phyloP scores from a whole-genome alignment of 2,888 invertebrate genomes.

The Brachypalpus laphriformis region DNA sequence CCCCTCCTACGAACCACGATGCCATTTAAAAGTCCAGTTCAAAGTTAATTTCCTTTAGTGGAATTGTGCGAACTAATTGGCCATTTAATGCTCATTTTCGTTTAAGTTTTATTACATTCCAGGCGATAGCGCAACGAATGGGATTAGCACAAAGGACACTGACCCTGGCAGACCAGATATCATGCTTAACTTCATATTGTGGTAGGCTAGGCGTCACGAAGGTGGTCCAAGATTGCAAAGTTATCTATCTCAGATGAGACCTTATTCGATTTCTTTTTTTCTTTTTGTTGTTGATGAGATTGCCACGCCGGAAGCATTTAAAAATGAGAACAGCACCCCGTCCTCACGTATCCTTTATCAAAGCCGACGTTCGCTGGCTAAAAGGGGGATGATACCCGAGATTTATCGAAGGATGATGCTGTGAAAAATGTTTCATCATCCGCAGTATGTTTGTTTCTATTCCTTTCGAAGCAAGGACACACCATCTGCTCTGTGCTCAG shows the following conservation, averaged over 20 bases:
- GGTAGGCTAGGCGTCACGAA: constrained; percentile 2
- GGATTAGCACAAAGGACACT: constrained; percentile 8
- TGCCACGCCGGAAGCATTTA: constrained; percentile 4
- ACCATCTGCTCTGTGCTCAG: constrained; percentile 26
- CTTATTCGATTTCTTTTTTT: background rate
- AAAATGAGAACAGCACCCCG: background rate
- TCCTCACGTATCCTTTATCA: background rate
- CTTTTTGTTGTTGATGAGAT: constrained; percentile 9
- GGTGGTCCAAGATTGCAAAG: background rate
- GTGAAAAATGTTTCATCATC: constrained; percentile 47
- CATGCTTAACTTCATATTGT: too few species aligned
- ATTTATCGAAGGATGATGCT: constrained; percentile 55
- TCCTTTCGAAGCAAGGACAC: background rate
- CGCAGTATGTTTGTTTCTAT: background rate
- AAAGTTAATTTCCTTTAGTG: constrained; percentile 41
- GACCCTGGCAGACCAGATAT: constrained; percentile 10
- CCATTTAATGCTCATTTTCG: constrained; percentile 44
- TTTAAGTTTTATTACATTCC: constrained; percentile 48
- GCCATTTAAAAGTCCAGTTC: constrained; percentile 44
- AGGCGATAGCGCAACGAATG: constrained; percentile 37
- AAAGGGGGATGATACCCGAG: constrained; percentile 39
- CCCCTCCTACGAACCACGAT: background rate
- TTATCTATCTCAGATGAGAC: background rate
- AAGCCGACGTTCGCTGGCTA: constrained; percentile 1
- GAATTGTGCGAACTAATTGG: constrained; percentile 61